Evolutionary conservation across 2,113 vertebrate genomes (phyloP).

Genomic region (Istiophorus platypterus): DNA sequence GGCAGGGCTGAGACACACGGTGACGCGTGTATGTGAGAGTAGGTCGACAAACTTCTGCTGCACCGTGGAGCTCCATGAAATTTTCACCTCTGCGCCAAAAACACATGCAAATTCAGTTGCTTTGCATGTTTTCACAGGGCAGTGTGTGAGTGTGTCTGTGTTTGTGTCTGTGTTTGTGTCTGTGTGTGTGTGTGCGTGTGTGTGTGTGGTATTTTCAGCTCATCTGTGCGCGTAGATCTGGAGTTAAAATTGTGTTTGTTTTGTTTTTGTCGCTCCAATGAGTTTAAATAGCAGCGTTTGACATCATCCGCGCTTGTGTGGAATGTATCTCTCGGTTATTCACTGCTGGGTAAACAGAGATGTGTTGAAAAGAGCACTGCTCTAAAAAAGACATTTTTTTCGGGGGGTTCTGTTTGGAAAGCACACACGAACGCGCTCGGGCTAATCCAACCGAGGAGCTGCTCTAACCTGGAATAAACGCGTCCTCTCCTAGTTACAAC

Average conservation of each 20-base stretch:
- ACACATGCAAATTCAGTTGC: background rate
- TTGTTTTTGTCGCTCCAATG: conserved; percentile 5
- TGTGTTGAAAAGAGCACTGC: background rate
- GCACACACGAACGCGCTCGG: background rate
- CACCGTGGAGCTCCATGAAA: conserved; percentile 36
- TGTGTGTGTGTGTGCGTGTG: too few species aligned
- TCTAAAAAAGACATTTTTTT: background rate
- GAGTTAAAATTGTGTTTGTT: background rate
- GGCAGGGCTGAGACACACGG: background rate
- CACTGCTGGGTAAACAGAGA: conserved; percentile 13
- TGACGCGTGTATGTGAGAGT: conserved; percentile 46
- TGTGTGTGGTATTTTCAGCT: background rate
- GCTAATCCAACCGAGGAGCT: conserved; percentile 5
- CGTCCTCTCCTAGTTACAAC: conserved; percentile 47
- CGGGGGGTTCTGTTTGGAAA: background rate
- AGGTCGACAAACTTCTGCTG: conserved; percentile 47
- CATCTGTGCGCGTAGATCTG: background rate
- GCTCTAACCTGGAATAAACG: conserved; percentile 9
- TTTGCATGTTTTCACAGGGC: background rate
- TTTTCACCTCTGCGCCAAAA: conserved; percentile 1
- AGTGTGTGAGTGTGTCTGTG: too few species aligned
- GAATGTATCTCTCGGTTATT: conserved; percentile 8
- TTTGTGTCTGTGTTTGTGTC: too few species aligned
- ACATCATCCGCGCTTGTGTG: conserved; percentile 1
- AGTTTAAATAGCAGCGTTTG: conserved; percentile 10